A percentile compares a stretch with the other conserved stretches of the same genome.
Conservation (phyloP, 2,113 vertebrate genomes). For the Manacus vitellinus region DNA sequence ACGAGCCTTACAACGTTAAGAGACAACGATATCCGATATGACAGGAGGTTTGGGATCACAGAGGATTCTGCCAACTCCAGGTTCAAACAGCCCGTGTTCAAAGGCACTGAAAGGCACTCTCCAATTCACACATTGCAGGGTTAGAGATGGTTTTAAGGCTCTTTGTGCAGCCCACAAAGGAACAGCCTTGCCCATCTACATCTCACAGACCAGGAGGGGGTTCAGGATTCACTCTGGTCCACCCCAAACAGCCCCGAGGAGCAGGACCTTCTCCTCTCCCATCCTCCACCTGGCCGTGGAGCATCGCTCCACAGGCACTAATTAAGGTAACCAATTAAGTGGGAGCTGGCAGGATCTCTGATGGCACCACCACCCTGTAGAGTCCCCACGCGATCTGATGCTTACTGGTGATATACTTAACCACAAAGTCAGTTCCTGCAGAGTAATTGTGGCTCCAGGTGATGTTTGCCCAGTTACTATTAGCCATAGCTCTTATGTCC, state of each 20-base stretch:
- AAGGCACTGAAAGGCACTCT: neutral
- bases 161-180: neutral
- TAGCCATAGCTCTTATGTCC: constrained; percentile 93
- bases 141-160: neutral
- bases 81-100: neutral
- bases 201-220: neutral
- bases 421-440: constrained; percentile 92
- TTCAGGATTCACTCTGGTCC: neutral
- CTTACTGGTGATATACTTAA: constrained; percentile 99
- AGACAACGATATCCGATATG: neutral
- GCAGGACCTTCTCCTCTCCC: neutral
- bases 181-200: neutral
- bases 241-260: neutral
- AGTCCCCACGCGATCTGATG: constrained; percentile 75
- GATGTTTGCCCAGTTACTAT: constrained; percentile 98
- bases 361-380: constrained; percentile 46
- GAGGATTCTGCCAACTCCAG: constrained; percentile 61
- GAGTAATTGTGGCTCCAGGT: constrained; percentile 97
- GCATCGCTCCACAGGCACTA: neutral
- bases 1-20: neutral
- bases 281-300: neutral
- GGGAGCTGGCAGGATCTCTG: constrained; percentile 55
- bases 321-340: neutral
- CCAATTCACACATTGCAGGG: neutral
- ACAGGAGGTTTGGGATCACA: constrained; percentile 4